Conservation (phyloP, 2,797 vertebrate species). For the Gadopsis bispinosus region DNA sequence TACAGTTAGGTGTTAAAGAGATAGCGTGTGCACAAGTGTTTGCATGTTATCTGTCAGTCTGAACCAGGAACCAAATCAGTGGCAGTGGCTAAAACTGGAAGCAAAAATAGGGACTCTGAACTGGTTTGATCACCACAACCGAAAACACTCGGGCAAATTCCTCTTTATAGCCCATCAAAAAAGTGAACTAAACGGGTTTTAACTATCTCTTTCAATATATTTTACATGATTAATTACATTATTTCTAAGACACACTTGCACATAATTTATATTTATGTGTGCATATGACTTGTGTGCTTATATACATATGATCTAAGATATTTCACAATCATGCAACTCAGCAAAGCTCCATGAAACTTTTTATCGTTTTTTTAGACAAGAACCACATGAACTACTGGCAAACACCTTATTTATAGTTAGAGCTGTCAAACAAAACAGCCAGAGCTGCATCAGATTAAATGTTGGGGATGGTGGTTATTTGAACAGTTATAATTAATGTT, state of each 20-base stretch:
- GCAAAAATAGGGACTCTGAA: neutral
- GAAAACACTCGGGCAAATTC: neutral
- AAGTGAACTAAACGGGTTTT: neutral
- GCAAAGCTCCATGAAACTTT: neutral
- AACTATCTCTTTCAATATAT: neutral
- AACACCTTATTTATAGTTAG: neutral
- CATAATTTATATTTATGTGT: too few species aligned
- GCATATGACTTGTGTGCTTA: too few species aligned
- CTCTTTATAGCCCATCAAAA: neutral
- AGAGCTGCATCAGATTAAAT: neutral
- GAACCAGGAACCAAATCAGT: constrained; percentile 18
- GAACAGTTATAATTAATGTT: neutral
- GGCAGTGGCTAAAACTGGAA: constrained; percentile 10
- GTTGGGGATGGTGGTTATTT: neutral
- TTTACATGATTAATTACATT: neutral
- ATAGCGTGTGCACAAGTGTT: neutral
- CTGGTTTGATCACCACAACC: constrained; percentile 6
- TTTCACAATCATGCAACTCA: neutral
- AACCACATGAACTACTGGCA: neutral
- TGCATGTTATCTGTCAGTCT: neutral
- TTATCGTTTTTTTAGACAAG: neutral
- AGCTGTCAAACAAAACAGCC: neutral
- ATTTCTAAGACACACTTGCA: neutral
- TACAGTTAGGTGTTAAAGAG: neutral
- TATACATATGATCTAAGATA: too few species aligned